Evolutionary conservation across 2,888 invertebrate species (phyloP).

Genomic region (Andrena fulva): DNA sequence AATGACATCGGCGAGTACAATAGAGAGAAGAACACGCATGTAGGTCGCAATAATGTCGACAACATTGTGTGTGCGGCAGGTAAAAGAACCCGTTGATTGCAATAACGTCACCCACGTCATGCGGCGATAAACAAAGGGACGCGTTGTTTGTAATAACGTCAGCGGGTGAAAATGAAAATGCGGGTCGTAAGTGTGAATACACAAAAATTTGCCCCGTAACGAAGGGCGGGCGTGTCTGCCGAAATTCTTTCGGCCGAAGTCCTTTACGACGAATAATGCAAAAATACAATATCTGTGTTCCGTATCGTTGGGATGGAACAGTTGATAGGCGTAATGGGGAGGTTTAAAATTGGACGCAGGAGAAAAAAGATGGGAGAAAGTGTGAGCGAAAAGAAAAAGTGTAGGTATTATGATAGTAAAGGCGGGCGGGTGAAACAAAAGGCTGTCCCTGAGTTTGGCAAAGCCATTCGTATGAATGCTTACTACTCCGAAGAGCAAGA

Average conservation of each 20-base stretch:
- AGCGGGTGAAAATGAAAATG: neutral
- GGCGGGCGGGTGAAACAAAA: neutral
- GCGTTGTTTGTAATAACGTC: conserved; percentile 37
- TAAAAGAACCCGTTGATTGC: conserved; percentile 53
- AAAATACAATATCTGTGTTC: no score
- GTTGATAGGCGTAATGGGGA: no score
- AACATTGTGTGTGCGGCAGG: conserved; percentile 27
- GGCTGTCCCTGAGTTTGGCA: neutral
- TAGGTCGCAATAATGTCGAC: conserved; percentile 46
- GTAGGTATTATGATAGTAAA: no score
- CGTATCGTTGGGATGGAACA: no score
- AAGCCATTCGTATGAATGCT: conserved; percentile 2
- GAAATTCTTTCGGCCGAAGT: neutral
- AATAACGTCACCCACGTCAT: conserved; percentile 33
- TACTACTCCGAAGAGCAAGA: neutral
- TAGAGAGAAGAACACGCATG: conserved; percentile 6
- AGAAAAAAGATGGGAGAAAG: no score
- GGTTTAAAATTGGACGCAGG: no score
- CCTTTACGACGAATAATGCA: conserved; percentile 13
- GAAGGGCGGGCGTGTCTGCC: neutral
- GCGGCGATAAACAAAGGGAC: conserved; percentile 33
- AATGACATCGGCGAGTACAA: conserved; percentile 19
- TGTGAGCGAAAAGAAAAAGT: no score
- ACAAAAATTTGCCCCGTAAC: conserved; percentile 36
- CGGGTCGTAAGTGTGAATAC: conserved; percentile 31